Base-by-base conservation (phyloP, 2,888 invertebrate genomes). In the Odontomyia ornata region DNA sequence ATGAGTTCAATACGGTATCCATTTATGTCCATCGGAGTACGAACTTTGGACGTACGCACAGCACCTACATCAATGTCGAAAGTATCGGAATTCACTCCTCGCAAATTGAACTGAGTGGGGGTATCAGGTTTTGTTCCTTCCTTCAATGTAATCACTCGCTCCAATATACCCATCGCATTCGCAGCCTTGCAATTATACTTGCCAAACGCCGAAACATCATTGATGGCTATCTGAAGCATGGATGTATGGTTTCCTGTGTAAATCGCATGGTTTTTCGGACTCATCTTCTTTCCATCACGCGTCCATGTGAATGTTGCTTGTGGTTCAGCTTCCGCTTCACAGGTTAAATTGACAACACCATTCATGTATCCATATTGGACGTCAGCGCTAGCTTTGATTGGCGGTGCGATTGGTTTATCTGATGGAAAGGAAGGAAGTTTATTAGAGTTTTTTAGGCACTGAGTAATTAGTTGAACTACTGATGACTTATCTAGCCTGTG, bases 331-430 rank as follows among this genome's bases (percentile, higher is more conserved):
- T 88, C 86, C 75, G 88, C 90, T 81, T 88, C 86, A 84, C 91
- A 91, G 15, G 89, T 89, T 77, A 92, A 86, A 83, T 90, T 89
- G 1, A 88, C 89, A 36, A 84, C 85, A 21, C 91, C 90, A 56
- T 88, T 88, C 67, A 89, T 81, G 73, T 85, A 87, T 7, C 84
- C 86, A 69, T 84, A 86, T 77, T 84, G 83, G 28, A 82, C 80
- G 76, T 82, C 82, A 5, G 82, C 80, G 76, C 83, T 83, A 9
- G 83, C 82, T 30, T 83, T 82, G 75, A 82, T 80, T 36, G 75
- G 62, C 1, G 84, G 83, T 83, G 85, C 84, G 56, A 84, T 82
- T 4, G 87, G 87, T 76, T 85, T 85, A 81, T 87, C 86, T 87
- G 80, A 9, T 7, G 21, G 21, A 30, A 71, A 15, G 15, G 5